These are phyloP conservation scores for Solenodon paradoxus DNA, from an alignment of 2,113 vertebrate genomes.

Conservation along the genomic window DNA sequence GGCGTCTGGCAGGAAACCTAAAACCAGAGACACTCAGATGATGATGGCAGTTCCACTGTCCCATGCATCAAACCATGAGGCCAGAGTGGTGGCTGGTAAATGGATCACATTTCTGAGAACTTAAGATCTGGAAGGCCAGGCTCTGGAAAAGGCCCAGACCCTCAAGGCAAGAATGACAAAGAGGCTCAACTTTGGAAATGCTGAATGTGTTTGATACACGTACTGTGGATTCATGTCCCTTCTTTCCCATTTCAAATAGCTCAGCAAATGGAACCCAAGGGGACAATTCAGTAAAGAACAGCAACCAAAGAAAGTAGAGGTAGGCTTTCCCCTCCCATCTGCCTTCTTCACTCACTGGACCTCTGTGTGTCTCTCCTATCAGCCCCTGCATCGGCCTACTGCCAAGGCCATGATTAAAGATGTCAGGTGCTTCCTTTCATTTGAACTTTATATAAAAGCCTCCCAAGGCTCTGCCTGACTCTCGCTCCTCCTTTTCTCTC, in stretches of 20 bases:
- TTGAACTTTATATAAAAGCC: background rate
- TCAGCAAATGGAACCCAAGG: background rate
- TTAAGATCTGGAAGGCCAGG: background rate
- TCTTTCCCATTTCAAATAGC: background rate
- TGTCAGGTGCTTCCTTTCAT: background rate
- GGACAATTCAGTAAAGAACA: background rate
- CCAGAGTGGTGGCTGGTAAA: background rate
- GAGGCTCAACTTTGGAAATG: background rate
- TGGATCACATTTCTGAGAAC: slow-evolving; percentile 1
- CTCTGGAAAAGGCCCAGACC: slow-evolving; percentile 4
- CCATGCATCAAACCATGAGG: background rate
- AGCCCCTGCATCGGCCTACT: background rate
- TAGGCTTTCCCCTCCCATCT: background rate
- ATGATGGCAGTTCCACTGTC: background rate
- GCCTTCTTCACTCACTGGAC: background rate
- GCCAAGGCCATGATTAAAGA: background rate
- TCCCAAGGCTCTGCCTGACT: background rate
- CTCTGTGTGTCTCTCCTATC: background rate
- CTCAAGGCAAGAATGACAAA: background rate
- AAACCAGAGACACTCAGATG: background rate
- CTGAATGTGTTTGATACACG: background rate
- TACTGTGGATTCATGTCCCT: background rate
- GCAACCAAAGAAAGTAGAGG: background rate
- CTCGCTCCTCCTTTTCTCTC: background rate
- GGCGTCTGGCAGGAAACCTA: slow-evolving; percentile 18